Conservation (phyloP, 2,888 invertebrate species). For the Orthonychiurus folsomi region DNA sequence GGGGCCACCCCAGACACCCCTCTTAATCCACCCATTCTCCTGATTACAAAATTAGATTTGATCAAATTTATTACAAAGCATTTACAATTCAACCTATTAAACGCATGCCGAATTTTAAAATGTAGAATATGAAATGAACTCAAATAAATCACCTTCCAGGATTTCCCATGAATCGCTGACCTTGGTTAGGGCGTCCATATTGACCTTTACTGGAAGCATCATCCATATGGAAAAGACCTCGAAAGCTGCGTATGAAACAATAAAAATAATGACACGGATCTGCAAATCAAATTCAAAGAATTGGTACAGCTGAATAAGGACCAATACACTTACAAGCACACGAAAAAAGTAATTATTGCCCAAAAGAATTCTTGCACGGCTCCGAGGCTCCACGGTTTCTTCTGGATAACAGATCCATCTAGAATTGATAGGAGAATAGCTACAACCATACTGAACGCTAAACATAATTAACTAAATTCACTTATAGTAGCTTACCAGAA, state of each 20-base stretch:
- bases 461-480: neutral
- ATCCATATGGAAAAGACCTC: conserved; percentile 15
- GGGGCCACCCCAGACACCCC: conserved; percentile 2
- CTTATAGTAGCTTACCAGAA: neutral
- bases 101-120: too few species aligned
- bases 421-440: neutral
- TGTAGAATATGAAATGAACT: too few species aligned
- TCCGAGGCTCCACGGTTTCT: conserved; percentile 7
- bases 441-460: conserved; percentile 2
- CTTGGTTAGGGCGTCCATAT: conserved; percentile 12
- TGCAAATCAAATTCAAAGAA: too few species aligned
- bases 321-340: conserved; percentile 50
- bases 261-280: neutral
- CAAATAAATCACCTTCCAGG: conserved; percentile 16
- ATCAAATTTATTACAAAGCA: neutral
- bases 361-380: conserved; percentile 49
- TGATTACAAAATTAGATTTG: neutral
- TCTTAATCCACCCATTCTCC: conserved; percentile 15
- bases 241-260: conserved; percentile 10
- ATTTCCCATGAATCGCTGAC: neutral
- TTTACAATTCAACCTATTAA: neutral
- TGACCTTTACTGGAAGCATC: conserved; percentile 12
- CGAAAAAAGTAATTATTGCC: conserved; percentile 50
- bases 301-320: neutral
- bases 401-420: conserved; percentile 2